Base-by-base conservation (phyloP, 2,797 vertebrate genomes). In the Danio tinwini region DNA sequence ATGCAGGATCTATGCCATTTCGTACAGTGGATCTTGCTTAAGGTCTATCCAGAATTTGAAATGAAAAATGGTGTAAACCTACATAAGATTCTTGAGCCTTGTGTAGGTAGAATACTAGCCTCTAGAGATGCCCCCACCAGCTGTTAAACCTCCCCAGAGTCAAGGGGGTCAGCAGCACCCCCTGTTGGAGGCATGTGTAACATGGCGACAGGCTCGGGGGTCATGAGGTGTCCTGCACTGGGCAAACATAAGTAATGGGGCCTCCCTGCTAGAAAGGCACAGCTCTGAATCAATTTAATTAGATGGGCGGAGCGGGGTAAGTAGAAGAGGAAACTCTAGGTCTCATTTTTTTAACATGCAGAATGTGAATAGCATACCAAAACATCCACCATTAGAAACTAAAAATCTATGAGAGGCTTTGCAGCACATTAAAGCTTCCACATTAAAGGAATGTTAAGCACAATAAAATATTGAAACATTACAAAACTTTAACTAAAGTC, bases 211-310 rank as follows among this genome's bases (percentile, higher is more conserved):
- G 86, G 81, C 86, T 86, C 72, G 4, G 64, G 84, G 90, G 90
- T 92, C 89, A 73, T 17, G 44, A 14, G 79, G 83, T 81, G 83
- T 81, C 86, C 82, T 61, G 76, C 62, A 81, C 82, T 0, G 61
- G 90, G 91, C 90, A 92, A 89, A 69, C 73, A 74, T 92, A 92
- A 92, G 87, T 93, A 91, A 92, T 92, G 91, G 86, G 86, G 80
- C 84, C 82, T 85, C 67, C 68, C 59, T 42, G 40, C 8, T 59
- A 79, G 81, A 61, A 79, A 86, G 89, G 87, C 88, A 91, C 72
- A 13, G 55, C 90, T 88, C 89, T 92, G 91, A 88, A 93, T 93
- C 91, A 92, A 84, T 83, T 88, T 93, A 92, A 93, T 93, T 88
- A 91, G 88, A 88, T 74, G 40, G 78, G 82, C n/a, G 3, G 72